A percentile compares a stretch with the other conserved stretches of the same genome.
These are phyloP conservation scores for Limnothrissa miodon DNA, from an alignment of 2,113 vertebrate species.

Conservation along the genomic window DNA sequence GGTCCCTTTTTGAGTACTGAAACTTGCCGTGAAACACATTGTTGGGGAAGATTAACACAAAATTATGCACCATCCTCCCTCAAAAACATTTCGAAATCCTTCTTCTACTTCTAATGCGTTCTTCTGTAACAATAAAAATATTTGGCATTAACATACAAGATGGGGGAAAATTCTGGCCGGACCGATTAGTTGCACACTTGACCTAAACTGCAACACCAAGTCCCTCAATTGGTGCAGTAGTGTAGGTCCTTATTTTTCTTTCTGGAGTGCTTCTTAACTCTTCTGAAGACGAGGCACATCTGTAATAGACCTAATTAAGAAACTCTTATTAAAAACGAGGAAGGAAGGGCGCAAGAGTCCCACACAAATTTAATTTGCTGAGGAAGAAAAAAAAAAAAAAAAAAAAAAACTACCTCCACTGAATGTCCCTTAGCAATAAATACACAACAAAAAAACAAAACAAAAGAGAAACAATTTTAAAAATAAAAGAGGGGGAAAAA, in stretches of 20 bases:
- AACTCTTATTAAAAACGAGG: slow-evolving; percentile 12
- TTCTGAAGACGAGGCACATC: background rate
- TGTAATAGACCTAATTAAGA: slow-evolving; percentile 6
- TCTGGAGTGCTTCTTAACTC: background rate
- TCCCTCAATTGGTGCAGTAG: background rate
- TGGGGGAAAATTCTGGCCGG: background rate
- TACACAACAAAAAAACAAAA: background rate
- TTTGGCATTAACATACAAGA: too few relatives aligned
- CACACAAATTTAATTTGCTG: slow-evolving; percentile 10
- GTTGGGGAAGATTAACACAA: too few relatives aligned
- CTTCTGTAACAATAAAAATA: too few relatives aligned
- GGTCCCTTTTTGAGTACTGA: too few relatives aligned
- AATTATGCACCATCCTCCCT: too few relatives aligned
- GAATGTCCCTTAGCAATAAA: background rate
- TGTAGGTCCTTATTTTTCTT: background rate
- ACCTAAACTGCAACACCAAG: background rate
- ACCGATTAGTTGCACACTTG: background rate
- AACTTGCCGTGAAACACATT: too few relatives aligned
- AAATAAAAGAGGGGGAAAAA: background rate
- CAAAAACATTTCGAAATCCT: too few relatives aligned
- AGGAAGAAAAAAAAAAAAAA: background rate
- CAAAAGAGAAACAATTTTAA: background rate
- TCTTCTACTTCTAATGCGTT: too few relatives aligned
- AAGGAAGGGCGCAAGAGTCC: background rate
- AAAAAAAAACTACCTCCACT: background rate